Conservation (phyloP, 2,888 invertebrate species). For the Pristionchus fissidentatus region DNA sequence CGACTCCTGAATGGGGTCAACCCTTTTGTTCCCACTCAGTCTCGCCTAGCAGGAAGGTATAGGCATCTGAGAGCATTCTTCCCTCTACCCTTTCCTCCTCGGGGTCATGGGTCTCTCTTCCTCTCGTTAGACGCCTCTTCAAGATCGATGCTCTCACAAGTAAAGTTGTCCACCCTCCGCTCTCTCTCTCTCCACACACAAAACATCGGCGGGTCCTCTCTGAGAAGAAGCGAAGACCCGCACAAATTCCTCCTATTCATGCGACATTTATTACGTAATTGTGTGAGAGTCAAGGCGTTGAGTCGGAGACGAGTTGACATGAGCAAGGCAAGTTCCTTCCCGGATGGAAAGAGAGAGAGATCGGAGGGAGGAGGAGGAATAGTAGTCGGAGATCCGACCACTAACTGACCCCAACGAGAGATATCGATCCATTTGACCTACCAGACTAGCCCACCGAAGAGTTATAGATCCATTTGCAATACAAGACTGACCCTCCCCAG, state of each 20-base stretch:
- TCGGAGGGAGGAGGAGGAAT: not conserved
- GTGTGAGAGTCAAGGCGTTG: conserved; percentile 40
- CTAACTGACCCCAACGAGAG: too few relatives aligned
- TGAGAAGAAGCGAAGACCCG: conserved; percentile 4
- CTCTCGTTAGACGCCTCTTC: conserved; percentile 48
- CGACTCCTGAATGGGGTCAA: not conserved
- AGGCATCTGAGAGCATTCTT: conserved; percentile 14
- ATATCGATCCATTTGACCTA: too few relatives aligned
- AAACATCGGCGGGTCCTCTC: conserved; percentile 16
- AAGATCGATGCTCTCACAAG: conserved; percentile 45
- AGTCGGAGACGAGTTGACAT: conserved; percentile 19
- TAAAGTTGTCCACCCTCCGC: conserved; percentile 44
- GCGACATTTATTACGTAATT: conserved; percentile 50
- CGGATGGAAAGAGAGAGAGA: not conserved
- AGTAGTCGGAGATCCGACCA: conserved; percentile 1
- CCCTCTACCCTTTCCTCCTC: conserved; percentile 29
- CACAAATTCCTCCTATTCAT: conserved; percentile 48
- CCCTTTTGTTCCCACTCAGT: conserved; percentile 6
- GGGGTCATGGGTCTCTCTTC: conserved; percentile 41
- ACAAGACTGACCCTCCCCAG: not conserved
- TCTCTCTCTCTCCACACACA: too few relatives aligned
- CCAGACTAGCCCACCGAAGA: too few relatives aligned
- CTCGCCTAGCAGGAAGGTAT: conserved; percentile 37
- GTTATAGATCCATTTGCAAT: not conserved
- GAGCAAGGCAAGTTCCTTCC: conserved; percentile 41